Percentiles rank a stretch among this genome's conserved stretches.
phyloP scores from a whole-genome alignment of 2,113 vertebrate species.

The Hippoglossus stenolepis region DNA sequence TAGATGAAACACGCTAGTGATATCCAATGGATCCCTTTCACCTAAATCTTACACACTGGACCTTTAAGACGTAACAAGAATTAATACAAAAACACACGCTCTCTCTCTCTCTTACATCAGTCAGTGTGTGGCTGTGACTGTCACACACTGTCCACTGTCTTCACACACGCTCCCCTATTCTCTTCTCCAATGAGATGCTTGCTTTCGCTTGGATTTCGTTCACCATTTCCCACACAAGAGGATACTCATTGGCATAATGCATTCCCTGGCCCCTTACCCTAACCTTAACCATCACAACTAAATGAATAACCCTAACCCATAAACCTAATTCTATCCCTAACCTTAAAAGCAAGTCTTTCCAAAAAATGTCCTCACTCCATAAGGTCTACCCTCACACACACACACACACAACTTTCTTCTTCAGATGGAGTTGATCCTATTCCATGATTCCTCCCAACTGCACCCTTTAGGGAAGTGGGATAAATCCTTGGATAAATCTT shows the following conservation, averaged over 20 bases:
- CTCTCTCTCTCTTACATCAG: slow-evolving; percentile 8
- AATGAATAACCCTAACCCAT: too few species aligned
- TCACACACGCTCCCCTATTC: slow-evolving; percentile 68
- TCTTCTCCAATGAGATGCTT: neutral
- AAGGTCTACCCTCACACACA: neutral
- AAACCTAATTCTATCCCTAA: too few species aligned
- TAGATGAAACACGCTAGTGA: too few species aligned
- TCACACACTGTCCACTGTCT: slow-evolving; percentile 67
- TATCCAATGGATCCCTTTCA: too few species aligned
- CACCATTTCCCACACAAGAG: neutral
- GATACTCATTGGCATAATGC: too few species aligned
- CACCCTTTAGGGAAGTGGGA: neutral
- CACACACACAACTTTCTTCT: neutral
- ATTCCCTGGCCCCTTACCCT: too few species aligned
- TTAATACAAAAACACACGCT: too few species aligned
- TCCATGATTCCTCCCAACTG: neutral
- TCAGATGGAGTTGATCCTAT: neutral
- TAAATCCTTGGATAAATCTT: neutral
- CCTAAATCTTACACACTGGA: too few species aligned
- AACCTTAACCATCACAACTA: too few species aligned
- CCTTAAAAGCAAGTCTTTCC: too few species aligned
- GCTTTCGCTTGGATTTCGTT: neutral
- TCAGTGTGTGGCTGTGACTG: slow-evolving; percentile 72
- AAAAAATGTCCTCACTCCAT: too few species aligned
- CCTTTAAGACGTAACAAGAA: too few species aligned